Percentiles rank a stretch among this genome's conserved stretches.
These are phyloP conservation scores for Empis stercorea DNA, from an alignment of 2,888 invertebrate genomes.

Conservation along the genomic window DNA sequence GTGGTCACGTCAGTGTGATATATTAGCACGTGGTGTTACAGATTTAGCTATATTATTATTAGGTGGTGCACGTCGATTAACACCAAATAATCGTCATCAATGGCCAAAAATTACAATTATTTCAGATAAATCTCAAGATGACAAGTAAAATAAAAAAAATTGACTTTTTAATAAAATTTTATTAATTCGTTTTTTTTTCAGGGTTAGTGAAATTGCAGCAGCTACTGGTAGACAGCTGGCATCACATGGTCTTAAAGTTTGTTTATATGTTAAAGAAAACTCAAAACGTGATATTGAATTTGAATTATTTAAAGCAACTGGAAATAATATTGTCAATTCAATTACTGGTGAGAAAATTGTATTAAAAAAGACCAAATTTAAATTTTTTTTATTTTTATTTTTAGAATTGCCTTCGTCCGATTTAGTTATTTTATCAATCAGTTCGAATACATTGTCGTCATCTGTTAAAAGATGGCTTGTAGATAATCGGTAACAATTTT, in stretches of 20 bases:
- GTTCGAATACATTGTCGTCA: constrained; percentile 33
- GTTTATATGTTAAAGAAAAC: constrained; percentile 42
- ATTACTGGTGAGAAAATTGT: no score
- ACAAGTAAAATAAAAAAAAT: constrained; percentile 14
- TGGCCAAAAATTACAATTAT: constrained; percentile 68
- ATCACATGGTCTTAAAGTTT: constrained; percentile 64
- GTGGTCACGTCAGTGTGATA: constrained; percentile 53
- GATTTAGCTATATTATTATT: constrained; percentile 73
- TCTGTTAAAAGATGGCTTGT: constrained; percentile 54
- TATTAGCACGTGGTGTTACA: constrained; percentile 70
- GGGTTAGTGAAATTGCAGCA: constrained; percentile 51
- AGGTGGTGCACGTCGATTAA: constrained; percentile 73
- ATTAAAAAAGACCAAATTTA: no score
- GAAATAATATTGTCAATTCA: constrained; percentile 43
- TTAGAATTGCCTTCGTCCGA: constrained; percentile 36
- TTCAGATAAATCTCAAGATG: constrained; percentile 53
- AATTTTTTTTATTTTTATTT: no score
- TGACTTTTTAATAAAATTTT: neutral
- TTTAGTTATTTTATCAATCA: constrained; percentile 35
- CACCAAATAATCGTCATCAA: constrained; percentile 79
- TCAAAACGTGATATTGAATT: constrained; percentile 46
- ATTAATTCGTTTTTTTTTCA: constrained; percentile 10
- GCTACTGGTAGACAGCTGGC: constrained; percentile 68
- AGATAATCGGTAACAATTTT: constrained; percentile 38
- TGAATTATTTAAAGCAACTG: constrained; percentile 52